phyloP scores from a whole-genome alignment of 2,888 invertebrate species.

The Machimus atricapillus region DNA sequence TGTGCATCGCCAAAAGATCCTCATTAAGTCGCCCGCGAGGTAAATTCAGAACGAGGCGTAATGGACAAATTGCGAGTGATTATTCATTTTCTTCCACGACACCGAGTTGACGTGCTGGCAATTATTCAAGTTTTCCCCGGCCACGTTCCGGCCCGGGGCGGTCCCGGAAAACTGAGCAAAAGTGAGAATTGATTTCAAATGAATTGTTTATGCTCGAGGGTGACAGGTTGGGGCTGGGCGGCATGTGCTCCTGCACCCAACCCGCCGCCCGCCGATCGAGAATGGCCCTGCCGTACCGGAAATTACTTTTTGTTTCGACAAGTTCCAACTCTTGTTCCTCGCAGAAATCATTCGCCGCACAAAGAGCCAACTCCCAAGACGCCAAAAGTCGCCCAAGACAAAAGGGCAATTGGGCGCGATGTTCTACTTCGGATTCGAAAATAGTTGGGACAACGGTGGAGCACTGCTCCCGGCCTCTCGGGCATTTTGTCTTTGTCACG shows the following conservation, averaged over 20 bases:
- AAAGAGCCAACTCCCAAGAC: not conserved
- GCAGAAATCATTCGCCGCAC: not conserved
- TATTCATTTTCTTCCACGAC: constrained; percentile 22
- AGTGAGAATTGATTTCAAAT: constrained; percentile 16
- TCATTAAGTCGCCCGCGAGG: not conserved
- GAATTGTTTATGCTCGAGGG: not conserved
- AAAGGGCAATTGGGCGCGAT: not conserved
- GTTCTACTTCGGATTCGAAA: not conserved
- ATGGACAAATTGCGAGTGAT: constrained; percentile 12
- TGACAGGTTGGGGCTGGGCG: not conserved
- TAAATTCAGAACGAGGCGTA: constrained; percentile 4
- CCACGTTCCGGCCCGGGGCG: not conserved
- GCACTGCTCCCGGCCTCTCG: not conserved
- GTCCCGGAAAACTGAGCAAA: not conserved
- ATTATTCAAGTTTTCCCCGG: constrained; percentile 18
- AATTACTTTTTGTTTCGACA: constrained; percentile 1
- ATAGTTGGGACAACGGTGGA: not conserved
- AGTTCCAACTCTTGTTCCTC: not conserved
- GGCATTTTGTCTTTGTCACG: not conserved
- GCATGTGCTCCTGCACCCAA: not conserved
- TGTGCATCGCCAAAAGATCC: not conserved
- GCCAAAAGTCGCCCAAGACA: not conserved
- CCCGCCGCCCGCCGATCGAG: not conserved
- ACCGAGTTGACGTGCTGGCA: not conserved
- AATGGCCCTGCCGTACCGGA: not conserved